phyloP scores from a whole-genome alignment of 2,888 invertebrate species.

The Anoplius nigerrimus region DNA sequence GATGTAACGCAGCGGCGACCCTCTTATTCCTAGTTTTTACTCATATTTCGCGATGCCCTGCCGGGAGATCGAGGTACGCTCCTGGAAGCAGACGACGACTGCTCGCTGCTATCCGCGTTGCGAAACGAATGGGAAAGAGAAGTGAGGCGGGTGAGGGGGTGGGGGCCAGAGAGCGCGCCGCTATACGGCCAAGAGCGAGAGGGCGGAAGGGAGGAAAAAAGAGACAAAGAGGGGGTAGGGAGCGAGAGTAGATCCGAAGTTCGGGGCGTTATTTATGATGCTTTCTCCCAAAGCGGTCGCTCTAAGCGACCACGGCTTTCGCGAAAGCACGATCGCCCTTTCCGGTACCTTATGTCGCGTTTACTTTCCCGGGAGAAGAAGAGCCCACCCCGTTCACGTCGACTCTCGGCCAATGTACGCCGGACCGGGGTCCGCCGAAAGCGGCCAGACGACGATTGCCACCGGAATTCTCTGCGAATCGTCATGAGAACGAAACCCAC shows the following conservation, averaged over 20 bases:
- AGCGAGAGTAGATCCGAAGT: slow-evolving; percentile 50
- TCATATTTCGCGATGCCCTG: slow-evolving; percentile 62
- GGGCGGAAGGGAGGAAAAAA: slow-evolving; percentile 26
- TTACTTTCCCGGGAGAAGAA: slow-evolving; percentile 20
- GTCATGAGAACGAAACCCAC: no score
- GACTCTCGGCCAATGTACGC: no score
- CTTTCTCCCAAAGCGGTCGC: slow-evolving; percentile 53
- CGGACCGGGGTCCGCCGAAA: no score
- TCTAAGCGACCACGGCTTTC: slow-evolving; percentile 47
- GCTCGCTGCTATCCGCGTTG: slow-evolving; percentile 35
- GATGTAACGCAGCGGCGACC: slow-evolving; percentile 59
- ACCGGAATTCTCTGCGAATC: no score
- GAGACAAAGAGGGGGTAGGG: slow-evolving; percentile 29
- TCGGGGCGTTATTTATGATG: slow-evolving; percentile 64
- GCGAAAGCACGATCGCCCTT: slow-evolving; percentile 52
- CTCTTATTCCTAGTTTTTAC: slow-evolving; percentile 67
- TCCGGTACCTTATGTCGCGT: slow-evolving; percentile 32
- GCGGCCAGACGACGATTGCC: no score
- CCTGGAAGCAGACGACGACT: slow-evolving; percentile 31
- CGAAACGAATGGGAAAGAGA: slow-evolving; percentile 27
- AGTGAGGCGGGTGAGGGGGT: slow-evolving; percentile 23
- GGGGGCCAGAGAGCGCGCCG: slow-evolving; percentile 13
- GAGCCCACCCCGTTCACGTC: no score
- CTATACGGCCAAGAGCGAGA: slow-evolving; percentile 18
- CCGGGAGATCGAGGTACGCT: slow-evolving; percentile 38